Conservation (phyloP, 2,113 vertebrate species). For the Percopsis transmontana region DNA sequence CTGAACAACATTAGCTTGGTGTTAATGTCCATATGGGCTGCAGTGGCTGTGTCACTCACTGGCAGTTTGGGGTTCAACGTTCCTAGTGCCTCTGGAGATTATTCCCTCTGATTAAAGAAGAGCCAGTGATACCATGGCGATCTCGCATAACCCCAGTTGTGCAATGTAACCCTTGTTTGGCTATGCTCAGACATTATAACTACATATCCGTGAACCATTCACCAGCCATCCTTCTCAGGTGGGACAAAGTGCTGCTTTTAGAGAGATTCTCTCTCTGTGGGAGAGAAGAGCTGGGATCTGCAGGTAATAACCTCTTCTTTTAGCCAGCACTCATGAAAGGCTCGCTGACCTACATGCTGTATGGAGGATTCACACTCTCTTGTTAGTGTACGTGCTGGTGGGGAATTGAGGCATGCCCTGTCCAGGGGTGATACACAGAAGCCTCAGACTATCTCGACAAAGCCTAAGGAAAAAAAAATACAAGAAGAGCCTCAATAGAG, state of each 20-base stretch:
- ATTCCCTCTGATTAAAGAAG: constrained; percentile 25
- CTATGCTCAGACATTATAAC: constrained; percentile 15
- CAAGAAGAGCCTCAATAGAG: constrained; percentile 7
- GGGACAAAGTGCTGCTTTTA: constrained; percentile 38
- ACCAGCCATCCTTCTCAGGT: constrained; percentile 24
- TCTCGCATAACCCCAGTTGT: constrained; percentile 15
- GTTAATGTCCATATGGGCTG: constrained; percentile 65
- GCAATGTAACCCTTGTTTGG: background rate
- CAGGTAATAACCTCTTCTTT: constrained; percentile 65
- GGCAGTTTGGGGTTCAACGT: constrained; percentile 33
- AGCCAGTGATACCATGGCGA: constrained; percentile 12
- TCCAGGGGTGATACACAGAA: constrained; percentile 63
- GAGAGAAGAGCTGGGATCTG: constrained; percentile 40
- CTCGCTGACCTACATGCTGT: constrained; percentile 69
- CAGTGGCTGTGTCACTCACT: constrained; percentile 32
- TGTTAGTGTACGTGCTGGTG: constrained; percentile 68
- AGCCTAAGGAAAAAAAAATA: constrained; percentile 40
- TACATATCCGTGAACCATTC: constrained; percentile 23
- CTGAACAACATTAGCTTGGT: constrained; percentile 57
- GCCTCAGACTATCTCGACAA: constrained; percentile 61
- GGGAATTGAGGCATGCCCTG: constrained; percentile 70
- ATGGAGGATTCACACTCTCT: constrained; percentile 57
- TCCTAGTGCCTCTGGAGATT: constrained; percentile 25
- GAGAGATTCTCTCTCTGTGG: constrained; percentile 37
- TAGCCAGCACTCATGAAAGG: constrained; percentile 60